Percentiles rank a stretch among this genome's conserved stretches.
phyloP scores from a whole-genome alignment of 2,113 vertebrate genomes.

The Mus spicilegus region DNA sequence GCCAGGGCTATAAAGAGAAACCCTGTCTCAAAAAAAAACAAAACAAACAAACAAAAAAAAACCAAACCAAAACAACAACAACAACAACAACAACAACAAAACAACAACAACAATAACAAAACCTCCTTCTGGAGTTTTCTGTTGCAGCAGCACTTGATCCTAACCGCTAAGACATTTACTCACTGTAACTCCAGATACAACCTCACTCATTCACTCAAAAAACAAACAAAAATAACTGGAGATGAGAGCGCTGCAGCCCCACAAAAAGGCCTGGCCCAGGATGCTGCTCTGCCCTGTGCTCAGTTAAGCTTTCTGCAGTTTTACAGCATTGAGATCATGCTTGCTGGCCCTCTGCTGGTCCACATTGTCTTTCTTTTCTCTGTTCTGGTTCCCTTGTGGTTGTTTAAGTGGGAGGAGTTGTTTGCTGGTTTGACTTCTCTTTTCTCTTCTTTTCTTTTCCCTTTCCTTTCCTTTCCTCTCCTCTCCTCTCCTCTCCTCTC shows the following conservation, averaged over 20 bases:
- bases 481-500: fast-evolving
- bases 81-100: too few species aligned
- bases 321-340: constrained; percentile 47
- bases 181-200: constrained; percentile 28
- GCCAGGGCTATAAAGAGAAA: too few species aligned
- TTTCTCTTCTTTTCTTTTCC: too few species aligned
- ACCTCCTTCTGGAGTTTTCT: constrained; percentile 42
- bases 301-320: not conserved
- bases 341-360: constrained; percentile 67
- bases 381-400: not conserved
- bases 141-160: not conserved
- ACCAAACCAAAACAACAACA: too few species aligned
- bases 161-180: not conserved
- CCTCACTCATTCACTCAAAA: not conserved
- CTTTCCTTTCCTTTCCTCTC: too few species aligned
- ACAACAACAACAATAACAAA: too few species aligned
- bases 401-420: not conserved
- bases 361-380: not conserved
- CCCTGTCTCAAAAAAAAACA: too few species aligned
- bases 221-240: not conserved
- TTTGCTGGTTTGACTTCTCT: not conserved
- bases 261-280: not conserved
- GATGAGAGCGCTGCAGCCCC: not conserved
- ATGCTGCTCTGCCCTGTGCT: not conserved
- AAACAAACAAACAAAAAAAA: too few species aligned